Base-by-base conservation (phyloP, 2,797 vertebrate genomes). In the Siniperca undulata region DNA sequence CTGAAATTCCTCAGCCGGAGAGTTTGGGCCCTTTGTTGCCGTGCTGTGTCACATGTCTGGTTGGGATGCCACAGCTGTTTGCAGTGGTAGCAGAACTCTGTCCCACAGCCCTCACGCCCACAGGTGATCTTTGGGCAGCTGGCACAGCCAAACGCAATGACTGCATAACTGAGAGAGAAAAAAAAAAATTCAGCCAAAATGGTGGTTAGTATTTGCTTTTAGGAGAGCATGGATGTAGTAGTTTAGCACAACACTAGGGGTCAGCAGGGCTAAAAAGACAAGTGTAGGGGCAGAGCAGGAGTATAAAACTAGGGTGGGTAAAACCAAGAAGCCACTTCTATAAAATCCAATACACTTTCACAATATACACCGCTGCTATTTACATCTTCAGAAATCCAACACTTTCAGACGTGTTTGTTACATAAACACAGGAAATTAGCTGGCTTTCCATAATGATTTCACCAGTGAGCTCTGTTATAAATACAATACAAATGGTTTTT, bases 61-160 rank as follows among this genome's bases (percentile, higher is more conserved):
- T 99, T 99, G 74, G 98, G 98, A 75, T 99, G 98, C 98, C 98
- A 99, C 80, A 99, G 97, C 91, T 99, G 98, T 90, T 99, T 99
- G 90, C 98, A 99, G 94, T 99, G 98, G 95, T 99, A 99, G 95
- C 98, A 99, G 83, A 99, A 99, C 94, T 99, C 98, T 0, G 98
- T 99, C 6, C 97, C 97, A 24, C 98, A 99, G 83, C 98, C 98
- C 61, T 99, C 97, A 10, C 98, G 97, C 0, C 97, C 98, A 62
- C 98, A 99, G 0, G 97, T 99, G 89, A 99, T 96, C 86, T 99
- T 99, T 64, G 98, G 98, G 94, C 98, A 99, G 96, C 98, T 99
- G 92, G 98, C 98, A 88, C 98, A 99, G 66, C 98, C 98, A 13
- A 99, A 99, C 1, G 98, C 98, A 4, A 99, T 99, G 88, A 99